These are phyloP conservation scores for Microtus pennsylvanicus DNA, from an alignment of 2,113 vertebrate genomes.

Conservation along the genomic window DNA sequence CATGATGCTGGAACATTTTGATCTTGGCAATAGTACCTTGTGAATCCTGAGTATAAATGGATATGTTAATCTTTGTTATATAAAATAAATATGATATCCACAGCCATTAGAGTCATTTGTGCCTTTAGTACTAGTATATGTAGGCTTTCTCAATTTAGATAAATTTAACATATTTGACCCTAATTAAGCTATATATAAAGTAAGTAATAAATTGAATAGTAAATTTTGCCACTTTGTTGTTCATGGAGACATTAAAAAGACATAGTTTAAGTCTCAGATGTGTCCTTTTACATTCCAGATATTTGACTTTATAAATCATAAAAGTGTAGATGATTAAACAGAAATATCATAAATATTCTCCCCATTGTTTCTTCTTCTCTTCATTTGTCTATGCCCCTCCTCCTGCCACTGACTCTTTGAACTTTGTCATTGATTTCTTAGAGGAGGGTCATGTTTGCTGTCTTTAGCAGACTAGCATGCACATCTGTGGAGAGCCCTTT, in stretches of 20 bases:
- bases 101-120: neutral
- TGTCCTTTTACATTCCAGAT: neutral
- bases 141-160: slow-evolving; percentile 28
- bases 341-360: neutral
- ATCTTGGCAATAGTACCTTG: neutral
- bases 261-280: neutral
- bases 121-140: neutral
- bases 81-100: neutral
- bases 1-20: neutral
- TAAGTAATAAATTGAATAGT: neutral
- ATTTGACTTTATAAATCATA: slow-evolving; percentile 23
- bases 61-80: neutral
- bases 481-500: slow-evolving; percentile 11
- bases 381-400: accelerated
- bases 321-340: neutral
- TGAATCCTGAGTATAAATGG: neutral
- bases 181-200: neutral
- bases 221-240: neutral
- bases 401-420: neutral
- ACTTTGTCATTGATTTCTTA: slow-evolving; percentile 22
- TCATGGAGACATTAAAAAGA: neutral
- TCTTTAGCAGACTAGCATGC: neutral
- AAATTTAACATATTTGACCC: neutral
- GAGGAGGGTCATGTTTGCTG: neutral
- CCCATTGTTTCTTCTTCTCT: neutral